Evolutionary conservation across 2,113 vertebrate species (phyloP), one percentile per base, ranked within the genome.

Genomic region (Gavialis gangeticus): DNA sequence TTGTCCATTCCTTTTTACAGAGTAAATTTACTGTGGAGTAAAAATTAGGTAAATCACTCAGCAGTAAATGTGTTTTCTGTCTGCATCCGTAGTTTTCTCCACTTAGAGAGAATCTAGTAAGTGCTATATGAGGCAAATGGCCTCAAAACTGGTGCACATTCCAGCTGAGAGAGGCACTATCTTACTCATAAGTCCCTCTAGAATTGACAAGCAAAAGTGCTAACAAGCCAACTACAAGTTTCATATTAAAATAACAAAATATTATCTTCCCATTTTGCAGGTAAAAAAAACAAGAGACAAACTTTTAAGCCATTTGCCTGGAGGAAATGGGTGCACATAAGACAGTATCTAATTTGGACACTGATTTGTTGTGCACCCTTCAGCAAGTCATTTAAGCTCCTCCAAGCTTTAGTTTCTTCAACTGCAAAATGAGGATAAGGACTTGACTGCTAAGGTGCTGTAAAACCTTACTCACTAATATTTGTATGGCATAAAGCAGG

Each of bases 261-360:
- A 54, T 16, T 13, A 19, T 37, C 6, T 64, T 92, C 89, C n/a
- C 27, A 25, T 82, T 95, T 91, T 75, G n/a, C 75, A 90, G 62
- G n/a, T 37, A 80, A 92, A 64, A 46, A 94, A 90, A 88, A 59
- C n/a, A 92, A 46, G 66, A 93, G 10, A 75, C 13, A 58, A 55
- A 75, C 2, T 1, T n/a, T 46, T 56, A 91, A 88, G 27, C 56
- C 55, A 88, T 84, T 80, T 66, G 15, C 34, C 46, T 75, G 5
- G 78, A 90, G 21, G 28, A 77, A 86, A 62, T 4, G 56, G 62
- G 15, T 82, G 30, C 46, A 75, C 7, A 37, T 6, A 71, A 0
- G 4, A 25, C 12, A 1, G 0, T 59, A 71, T 79, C n/a, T 79
- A 6, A 78, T 84, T 80, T 80, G 84, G 69, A 67, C 34, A 21